Base-by-base conservation (phyloP, 2,888 invertebrate genomes). In the Tenthredo scrophulariae region DNA sequence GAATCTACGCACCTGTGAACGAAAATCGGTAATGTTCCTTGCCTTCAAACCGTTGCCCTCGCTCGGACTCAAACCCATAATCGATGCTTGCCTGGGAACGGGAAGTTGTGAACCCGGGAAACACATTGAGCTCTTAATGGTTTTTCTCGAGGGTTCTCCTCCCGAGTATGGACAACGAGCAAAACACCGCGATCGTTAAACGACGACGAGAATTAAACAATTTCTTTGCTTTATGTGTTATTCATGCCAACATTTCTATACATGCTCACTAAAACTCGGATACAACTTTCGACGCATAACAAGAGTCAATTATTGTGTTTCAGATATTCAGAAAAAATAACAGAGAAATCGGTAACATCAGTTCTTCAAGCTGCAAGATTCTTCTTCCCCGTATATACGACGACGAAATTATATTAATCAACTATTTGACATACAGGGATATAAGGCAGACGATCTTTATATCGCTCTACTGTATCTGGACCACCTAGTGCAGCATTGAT, bases 61-160 rank as follows among this genome's bases (percentile, higher is more conserved):
- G 33, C 54, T 33, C 33, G n/a, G 50, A 37, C 37, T 33, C 37
- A 15, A 33, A 50, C 22, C 37, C 37, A 79, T 79, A 40, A 79
- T 79, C 79, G 80, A 50, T 80, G 40, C n/a, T 62, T 7, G 22
- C 62, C 40, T 79, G 37, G 58, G 58, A 80, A 62, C 40, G 62
- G 62, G 33, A 80, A 80, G 80, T 62, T 80, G 22, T 15, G 58
- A 80, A 62, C 62, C 50, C 22, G 40, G 40, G 37, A 80, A 80
- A 58, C 40, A 22, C 22, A 80, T 80, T 22, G 40, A 62, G 40
- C 40, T 58, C 15, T 33, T 54, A 22, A 62, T 62, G 58, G 22
- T 80, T 62, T 62, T 80, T 37, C 80, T 37, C 26, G 15, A 80
- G 18, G 13, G 10, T 58, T 58, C 10, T 58, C 7, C 15, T 37